Evolutionary conservation across 2,888 invertebrate genomes (phyloP).

Genomic region (Salpingus planirostris): DNA sequence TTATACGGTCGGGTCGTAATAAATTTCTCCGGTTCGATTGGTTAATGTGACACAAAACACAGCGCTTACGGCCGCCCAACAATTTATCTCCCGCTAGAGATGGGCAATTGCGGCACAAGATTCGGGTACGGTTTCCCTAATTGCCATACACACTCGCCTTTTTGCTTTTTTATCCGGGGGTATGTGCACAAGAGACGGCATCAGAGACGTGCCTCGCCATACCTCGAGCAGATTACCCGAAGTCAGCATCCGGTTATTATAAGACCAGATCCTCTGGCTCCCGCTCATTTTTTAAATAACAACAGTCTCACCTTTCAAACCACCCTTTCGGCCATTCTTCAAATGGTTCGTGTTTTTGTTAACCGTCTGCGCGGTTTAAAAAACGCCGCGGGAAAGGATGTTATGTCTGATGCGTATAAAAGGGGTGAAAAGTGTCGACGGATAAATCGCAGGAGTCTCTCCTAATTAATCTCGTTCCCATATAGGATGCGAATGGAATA

Average conservation of each 20-base stretch:
- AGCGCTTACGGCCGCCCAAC: conserved; percentile 7
- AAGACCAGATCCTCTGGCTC: too few relatives aligned
- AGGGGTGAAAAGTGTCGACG: conserved; percentile 12
- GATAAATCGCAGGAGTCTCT: too few relatives aligned
- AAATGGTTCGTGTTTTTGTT: conserved; percentile 6
- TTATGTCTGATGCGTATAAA: conserved; percentile 13
- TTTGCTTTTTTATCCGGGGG: conserved; percentile 1
- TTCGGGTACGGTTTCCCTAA: too few relatives aligned
- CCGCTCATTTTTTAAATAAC: too few relatives aligned
- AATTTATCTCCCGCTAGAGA: conserved; percentile 2
- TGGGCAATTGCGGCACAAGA: background rate
- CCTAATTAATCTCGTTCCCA: too few relatives aligned
- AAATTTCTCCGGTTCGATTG: conserved; percentile 4
- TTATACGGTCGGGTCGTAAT: conserved; percentile 1
- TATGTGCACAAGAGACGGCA: background rate
- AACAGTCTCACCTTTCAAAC: too few relatives aligned
- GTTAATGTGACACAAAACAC: conserved; percentile 11
- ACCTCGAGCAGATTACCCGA: conserved; percentile 7
- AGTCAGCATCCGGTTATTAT: conserved; percentile 9
- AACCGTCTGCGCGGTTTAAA: conserved; percentile 1
- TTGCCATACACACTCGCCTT: too few relatives aligned
- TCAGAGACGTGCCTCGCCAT: conserved; percentile 6
- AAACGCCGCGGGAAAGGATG: conserved; percentile 7
- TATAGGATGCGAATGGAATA: too few relatives aligned
- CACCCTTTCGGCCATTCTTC: too few relatives aligned